Conservation (phyloP, 1,140 invertebrate genomes). For the Pseudomyrmex dendroicus region DNA sequence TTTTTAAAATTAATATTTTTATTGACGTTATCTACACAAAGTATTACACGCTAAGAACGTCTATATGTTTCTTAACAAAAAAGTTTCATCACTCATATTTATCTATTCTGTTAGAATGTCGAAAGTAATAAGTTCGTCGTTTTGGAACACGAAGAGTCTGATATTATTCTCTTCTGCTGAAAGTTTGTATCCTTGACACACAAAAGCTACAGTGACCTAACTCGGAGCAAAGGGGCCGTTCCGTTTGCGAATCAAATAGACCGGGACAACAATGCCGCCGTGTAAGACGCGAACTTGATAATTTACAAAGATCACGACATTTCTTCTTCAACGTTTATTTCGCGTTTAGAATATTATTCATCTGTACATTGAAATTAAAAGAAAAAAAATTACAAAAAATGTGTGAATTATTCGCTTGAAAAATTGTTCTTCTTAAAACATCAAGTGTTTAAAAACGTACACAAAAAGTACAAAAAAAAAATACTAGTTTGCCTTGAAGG, state of each 20-base stretch:
- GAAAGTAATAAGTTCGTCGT: conserved; percentile 10
- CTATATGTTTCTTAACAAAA: not conserved
- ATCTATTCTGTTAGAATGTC: not conserved
- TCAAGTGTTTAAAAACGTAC: no score
- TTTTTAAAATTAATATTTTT: not conserved
- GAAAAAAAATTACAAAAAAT: not conserved
- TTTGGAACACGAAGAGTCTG: conserved; percentile 1
- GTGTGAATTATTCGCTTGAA: not conserved
- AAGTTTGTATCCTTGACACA: conserved; percentile 74
- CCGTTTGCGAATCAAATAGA: conserved; percentile 72
- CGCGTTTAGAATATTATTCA: not conserved
- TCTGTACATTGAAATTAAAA: not conserved
- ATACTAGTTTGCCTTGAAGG: not conserved
- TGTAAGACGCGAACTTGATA: conserved; percentile 38
- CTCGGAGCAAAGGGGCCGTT: conserved; percentile 50
- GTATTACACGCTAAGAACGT: not conserved
- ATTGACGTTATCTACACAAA: not conserved
- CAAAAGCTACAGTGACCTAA: conserved; percentile 56
- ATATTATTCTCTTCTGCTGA: conserved; percentile 52
- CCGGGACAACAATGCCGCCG: conserved; percentile 51
- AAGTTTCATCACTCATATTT: conserved; percentile 12
- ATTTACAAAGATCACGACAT: conserved; percentile 39
- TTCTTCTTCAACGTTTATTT: conserved; percentile 23
- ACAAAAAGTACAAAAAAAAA: not conserved
- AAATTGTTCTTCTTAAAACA: not conserved